Conservation (phyloP, 2,797 vertebrate genomes). For the Leptodactylus fallax region DNA sequence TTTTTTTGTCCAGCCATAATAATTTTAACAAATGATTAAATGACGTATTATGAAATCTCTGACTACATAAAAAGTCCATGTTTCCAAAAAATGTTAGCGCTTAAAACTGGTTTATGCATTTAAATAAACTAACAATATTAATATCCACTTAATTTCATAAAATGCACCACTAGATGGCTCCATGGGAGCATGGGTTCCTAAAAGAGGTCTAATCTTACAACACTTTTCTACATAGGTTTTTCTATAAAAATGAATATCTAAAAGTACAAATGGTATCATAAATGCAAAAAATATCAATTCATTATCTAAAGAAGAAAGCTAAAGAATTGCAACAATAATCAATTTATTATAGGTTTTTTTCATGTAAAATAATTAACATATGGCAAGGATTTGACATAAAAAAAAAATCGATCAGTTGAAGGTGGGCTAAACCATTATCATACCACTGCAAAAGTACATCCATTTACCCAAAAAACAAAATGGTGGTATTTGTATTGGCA, state of each 20-base stretch:
- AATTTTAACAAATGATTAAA: background rate
- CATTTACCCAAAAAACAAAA: too few species aligned
- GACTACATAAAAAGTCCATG: background rate
- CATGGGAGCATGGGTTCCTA: slow-evolving; percentile 11
- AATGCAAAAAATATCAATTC: background rate
- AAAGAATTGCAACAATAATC: background rate
- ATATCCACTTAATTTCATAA: slow-evolving; percentile 3
- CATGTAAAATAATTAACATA: too few species aligned
- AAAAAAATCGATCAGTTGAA: too few species aligned
- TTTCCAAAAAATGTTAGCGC: too few species aligned
- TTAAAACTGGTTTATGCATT: background rate
- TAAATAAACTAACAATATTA: background rate
- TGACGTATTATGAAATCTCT: too few species aligned
- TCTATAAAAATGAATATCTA: background rate
- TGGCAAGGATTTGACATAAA: too few species aligned
- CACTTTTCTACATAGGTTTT: background rate
- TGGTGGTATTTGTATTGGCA: too few species aligned
- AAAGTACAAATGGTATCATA: background rate
- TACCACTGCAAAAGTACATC: too few species aligned
- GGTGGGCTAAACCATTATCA: too few species aligned
- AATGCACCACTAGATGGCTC: slow-evolving; percentile 44
- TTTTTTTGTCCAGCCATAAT: too few species aligned
- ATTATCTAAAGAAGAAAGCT: too few species aligned
- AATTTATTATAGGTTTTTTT: background rate
- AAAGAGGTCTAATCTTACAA: background rate